Percentiles rank a stretch among this genome's conserved stretches.
Conservation (phyloP, 2,113 vertebrate species). For the Halichoeres trimaculatus region DNA sequence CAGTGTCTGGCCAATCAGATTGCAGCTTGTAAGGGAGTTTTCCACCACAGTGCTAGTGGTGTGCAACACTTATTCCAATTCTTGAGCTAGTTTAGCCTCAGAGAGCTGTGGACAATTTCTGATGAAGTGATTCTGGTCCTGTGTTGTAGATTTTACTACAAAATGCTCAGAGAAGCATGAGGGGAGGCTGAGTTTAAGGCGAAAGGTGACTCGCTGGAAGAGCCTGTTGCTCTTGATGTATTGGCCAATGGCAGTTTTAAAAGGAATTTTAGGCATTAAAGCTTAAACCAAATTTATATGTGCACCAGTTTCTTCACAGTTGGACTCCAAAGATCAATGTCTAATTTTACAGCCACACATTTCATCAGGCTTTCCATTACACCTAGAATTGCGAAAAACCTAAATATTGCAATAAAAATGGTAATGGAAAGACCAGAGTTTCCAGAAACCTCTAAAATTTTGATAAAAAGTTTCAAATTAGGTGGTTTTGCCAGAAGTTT, state of each 20-base stretch:
- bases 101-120: constrained; percentile 47
- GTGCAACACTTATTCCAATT: constrained; percentile 29
- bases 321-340: too few relatives aligned
- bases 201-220: constrained; percentile 15
- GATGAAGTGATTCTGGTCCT: constrained; percentile 6
- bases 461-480: too few relatives aligned
- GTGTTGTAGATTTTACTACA: constrained; percentile 35
- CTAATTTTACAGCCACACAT: too few relatives aligned
- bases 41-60: constrained; percentile 29
- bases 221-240: not conserved
- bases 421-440: too few relatives aligned
- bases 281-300: too few relatives aligned
- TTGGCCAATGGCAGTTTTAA: not conserved
- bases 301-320: too few relatives aligned
- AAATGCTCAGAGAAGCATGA: constrained; percentile 25
- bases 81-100: constrained; percentile 29
- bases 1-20: constrained; percentile 60
- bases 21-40: constrained; percentile 50
- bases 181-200: constrained; percentile 4
- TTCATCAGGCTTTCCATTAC: too few relatives aligned
- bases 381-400: too few relatives aligned
- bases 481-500: too few relatives aligned
- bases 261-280: too few relatives aligned
- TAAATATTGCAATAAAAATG: too few relatives aligned
- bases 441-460: too few relatives aligned